These are phyloP conservation scores for Tachuris rubrigastra DNA, from an alignment of 2,113 vertebrate genomes.

Conservation along the genomic window DNA sequence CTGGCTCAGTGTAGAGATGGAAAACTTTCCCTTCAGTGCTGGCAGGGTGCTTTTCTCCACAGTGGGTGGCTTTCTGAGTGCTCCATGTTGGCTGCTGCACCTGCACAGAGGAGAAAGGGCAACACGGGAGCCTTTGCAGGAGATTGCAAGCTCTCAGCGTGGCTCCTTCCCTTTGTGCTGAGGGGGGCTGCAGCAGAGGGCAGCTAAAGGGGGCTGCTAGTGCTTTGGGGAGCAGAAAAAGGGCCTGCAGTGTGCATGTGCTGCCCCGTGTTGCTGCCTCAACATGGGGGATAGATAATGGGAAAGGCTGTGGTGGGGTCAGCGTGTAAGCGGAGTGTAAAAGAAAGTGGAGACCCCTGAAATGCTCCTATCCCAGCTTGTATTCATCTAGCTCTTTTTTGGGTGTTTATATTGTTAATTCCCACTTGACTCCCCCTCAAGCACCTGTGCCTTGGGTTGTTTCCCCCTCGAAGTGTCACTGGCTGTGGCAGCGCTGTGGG, in stretches of 20 bases:
- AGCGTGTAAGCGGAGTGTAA: rapidly evolving
- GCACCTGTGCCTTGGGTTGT: rapidly evolving
- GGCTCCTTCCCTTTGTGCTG: neutral
- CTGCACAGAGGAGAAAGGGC: neutral
- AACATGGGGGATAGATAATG: rapidly evolving
- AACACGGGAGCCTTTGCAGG: rapidly evolving
- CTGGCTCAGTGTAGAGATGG: neutral
- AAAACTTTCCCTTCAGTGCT: neutral
- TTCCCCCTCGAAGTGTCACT: rapidly evolving
- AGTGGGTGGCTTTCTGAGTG: rapidly evolving
- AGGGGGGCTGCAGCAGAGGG: neutral
- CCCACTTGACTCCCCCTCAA: neutral
- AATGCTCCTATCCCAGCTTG: rapidly evolving
- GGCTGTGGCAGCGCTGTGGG: neutral
- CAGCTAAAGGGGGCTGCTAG: neutral
- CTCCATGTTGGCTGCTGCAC: rapidly evolving
- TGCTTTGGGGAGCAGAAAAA: neutral
- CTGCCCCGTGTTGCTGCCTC: neutral
- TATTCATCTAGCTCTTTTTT: rapidly evolving
- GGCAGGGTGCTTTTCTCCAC: rapidly evolving
- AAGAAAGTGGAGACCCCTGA: neutral
- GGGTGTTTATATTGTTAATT: neutral
- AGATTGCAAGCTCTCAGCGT: rapidly evolving
- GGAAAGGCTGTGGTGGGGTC: neutral
- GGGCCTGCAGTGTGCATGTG: rapidly evolving